Base-by-base conservation (phyloP, 92 coral and sea anemone genomes). In the Muricea muricata region DNA sequence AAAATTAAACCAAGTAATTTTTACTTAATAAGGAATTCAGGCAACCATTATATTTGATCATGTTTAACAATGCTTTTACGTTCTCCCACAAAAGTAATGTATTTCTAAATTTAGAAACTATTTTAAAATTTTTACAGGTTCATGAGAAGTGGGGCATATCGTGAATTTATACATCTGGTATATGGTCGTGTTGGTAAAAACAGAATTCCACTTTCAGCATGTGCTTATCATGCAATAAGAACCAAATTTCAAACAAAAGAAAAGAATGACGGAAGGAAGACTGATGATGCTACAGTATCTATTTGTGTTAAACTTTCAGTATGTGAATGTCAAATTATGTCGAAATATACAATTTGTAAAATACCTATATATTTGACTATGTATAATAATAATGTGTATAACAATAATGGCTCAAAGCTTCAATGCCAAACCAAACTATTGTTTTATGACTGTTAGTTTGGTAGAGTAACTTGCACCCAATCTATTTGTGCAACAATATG, bases 161-260 rank as follows among this genome's bases (percentile, higher is more conserved):
- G 75, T 6, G 30, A 67, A 33, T 63, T 67, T 39, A 33, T 67
- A 67, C 40, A 67, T 46, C 75, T 67, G 9, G 75, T 67, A 15
- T 67, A 33, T 67, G 75, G 33, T 46, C 75, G 23, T 39, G 75
- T 29, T 32, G 75, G 75, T 4, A 67, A 33, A 33, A 32, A 7
- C 18, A 67, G 75, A 26, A 67, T 67, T 33, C 75, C 41, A 32
- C 46, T 30, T 30, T 46, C 75, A 7, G 42, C 75, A 30, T 67
- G 75, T 67, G 75, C 75, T 4, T 33, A 67, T 28, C 75, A 26
- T 67, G 75, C 75, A 28, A 67, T 67, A 28, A 67, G 75, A 33
- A 67, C 45, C 46, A 67, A 33, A 32, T 67, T 30, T 26, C 42
- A 30, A 32, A 2, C 48, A 15, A 67, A 67, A 39, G 75, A 67